These are phyloP conservation scores for Suncus etruscus DNA, from an alignment of 2,113 vertebrate genomes.

Conservation along the genomic window DNA sequence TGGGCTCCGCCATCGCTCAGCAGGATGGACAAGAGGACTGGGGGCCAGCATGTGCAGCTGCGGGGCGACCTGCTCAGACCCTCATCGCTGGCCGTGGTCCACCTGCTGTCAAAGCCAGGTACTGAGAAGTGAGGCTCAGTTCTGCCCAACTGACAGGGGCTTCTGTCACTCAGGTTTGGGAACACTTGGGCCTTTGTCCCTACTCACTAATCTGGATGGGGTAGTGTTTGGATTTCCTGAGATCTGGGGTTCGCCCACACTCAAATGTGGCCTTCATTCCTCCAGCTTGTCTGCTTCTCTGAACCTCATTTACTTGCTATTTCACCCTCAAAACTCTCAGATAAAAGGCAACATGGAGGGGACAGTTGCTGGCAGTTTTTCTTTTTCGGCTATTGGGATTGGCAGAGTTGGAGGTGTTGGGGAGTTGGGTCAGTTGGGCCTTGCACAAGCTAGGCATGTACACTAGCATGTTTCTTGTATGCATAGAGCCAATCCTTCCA, in stretches of 20 bases:
- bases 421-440: too few relatives aligned
- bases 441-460: too few relatives aligned
- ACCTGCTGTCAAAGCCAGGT: conserved; percentile 96
- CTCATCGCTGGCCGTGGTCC: conserved; percentile 92
- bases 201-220: neutral
- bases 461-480: too few relatives aligned
- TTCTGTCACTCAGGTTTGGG: neutral
- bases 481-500: too few relatives aligned
- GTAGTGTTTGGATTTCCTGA: conserved; percentile 18
- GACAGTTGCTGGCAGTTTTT: neutral
- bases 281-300: too few relatives aligned
- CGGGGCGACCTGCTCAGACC: conserved; percentile 91
- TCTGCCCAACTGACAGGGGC: too few relatives aligned
- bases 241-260: neutral
- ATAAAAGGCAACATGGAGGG: neutral
- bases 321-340: neutral
- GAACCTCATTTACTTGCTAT: neutral
- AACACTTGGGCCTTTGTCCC: neutral
- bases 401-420: too few relatives aligned
- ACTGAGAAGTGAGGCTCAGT: conserved; percentile 62
- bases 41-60: conserved; percentile 88
- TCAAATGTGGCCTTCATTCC: conserved; percentile 1
- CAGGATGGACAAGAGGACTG: conserved; percentile 92
- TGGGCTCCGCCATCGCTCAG: conserved; percentile 89
- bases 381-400: too few relatives aligned